These are phyloP conservation scores for Sandelia bainsii DNA, from an alignment of 2,797 vertebrate species.

Conservation along the genomic window DNA sequence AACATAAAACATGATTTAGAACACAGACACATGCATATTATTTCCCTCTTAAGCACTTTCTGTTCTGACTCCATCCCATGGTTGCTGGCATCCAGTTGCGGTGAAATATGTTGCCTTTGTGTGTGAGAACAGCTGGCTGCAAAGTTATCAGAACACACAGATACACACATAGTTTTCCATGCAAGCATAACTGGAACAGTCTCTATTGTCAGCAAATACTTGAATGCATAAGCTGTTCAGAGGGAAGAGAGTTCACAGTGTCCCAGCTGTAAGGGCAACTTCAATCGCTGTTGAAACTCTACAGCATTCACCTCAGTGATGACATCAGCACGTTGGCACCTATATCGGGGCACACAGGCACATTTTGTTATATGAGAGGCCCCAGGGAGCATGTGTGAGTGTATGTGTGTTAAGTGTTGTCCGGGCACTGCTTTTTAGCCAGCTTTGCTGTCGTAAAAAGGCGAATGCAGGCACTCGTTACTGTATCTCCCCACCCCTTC, in stretches of 20 bases:
- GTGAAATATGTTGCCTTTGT: conserved; percentile 67
- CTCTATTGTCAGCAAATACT: conserved; percentile 68
- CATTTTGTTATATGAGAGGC: conserved; percentile 35
- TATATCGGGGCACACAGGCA: background rate
- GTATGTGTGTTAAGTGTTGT: conserved; percentile 38
- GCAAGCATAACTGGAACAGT: conserved; percentile 52
- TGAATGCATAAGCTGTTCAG: conserved; percentile 57
- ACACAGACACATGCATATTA: conserved; percentile 16
- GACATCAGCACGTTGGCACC: conserved; percentile 66
- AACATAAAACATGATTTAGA: conserved; percentile 38
- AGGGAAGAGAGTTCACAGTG: conserved; percentile 23
- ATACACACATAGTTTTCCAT: conserved; percentile 39
- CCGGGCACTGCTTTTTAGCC: conserved; percentile 48
- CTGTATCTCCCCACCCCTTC: conserved; percentile 34
- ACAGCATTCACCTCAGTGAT: conserved; percentile 47
- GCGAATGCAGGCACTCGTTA: conserved; percentile 45
- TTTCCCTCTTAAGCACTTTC: conserved; percentile 45
- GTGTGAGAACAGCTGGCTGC: conserved; percentile 77
- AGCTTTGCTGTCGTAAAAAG: conserved; percentile 54
- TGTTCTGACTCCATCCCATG: conserved; percentile 33
- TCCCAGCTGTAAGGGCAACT: conserved; percentile 34
- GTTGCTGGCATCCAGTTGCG: conserved; percentile 59
- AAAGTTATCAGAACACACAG: conserved; percentile 66
- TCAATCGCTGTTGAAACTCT: conserved; percentile 27
- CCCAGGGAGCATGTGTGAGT: background rate